Conservation (phyloP, 2,797 vertebrate species). For the Morus bassanus region DNA sequence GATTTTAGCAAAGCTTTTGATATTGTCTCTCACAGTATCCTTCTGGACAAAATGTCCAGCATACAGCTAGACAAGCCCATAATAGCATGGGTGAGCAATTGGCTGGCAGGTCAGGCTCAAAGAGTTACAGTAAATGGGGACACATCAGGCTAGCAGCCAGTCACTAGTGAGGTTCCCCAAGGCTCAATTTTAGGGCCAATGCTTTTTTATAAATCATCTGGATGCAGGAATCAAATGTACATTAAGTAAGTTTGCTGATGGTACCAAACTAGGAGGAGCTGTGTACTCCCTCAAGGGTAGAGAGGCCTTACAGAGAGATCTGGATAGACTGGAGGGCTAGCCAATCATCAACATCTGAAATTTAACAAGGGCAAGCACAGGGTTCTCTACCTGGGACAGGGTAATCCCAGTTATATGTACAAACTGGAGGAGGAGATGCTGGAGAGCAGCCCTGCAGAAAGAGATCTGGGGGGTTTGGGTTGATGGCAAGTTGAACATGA, state of each 20-base stretch:
- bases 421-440: fast-evolving
- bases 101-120: neutral
- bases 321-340: neutral
- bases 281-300: neutral
- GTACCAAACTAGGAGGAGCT: neutral
- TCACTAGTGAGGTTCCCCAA: neutral
- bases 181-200: neutral
- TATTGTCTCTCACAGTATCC: neutral
- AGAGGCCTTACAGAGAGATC: neutral
- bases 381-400: neutral
- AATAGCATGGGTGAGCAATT: neutral
- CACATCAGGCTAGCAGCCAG: neutral
- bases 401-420: neutral
- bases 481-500: neutral
- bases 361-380: neutral
- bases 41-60: neutral
- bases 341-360: neutral
- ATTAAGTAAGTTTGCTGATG: neutral
- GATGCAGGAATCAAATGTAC: neutral
- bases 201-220: neutral
- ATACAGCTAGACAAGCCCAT: neutral
- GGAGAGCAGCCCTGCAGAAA: neutral
- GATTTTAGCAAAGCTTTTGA: neutral
- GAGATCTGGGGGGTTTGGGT: neutral
- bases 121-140: neutral